Percentiles rank a stretch among this genome's conserved stretches.
Conservation (phyloP, 2,113 vertebrate genomes). For the Xiphophorus couchianus region DNA sequence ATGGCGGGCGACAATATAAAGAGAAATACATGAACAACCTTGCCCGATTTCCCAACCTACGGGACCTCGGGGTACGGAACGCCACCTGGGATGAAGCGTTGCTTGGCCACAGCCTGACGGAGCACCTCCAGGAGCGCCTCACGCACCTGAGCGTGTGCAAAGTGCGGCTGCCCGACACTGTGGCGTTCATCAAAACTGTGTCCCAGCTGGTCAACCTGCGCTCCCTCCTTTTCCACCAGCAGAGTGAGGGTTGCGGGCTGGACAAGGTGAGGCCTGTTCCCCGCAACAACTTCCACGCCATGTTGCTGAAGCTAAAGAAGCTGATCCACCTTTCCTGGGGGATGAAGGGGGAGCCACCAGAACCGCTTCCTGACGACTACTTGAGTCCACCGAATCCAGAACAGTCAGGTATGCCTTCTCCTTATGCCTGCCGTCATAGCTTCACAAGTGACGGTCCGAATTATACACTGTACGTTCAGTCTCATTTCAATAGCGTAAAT, state of each 20-base stretch:
- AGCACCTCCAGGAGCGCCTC: constrained; percentile 43
- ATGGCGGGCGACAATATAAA: constrained; percentile 61
- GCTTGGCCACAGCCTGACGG: constrained; percentile 26
- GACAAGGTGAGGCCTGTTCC: constrained; percentile 65
- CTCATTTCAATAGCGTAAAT: background rate
- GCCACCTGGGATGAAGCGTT: constrained; percentile 54
- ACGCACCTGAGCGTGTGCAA: constrained; percentile 71
- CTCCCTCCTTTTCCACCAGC: constrained; percentile 67
- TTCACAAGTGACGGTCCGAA: background rate
- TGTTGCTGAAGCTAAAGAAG: constrained; percentile 53
- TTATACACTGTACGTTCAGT: background rate
- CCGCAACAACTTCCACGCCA: constrained; percentile 43
- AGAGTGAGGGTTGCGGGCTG: constrained; percentile 60
- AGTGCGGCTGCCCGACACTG: constrained; percentile 54
- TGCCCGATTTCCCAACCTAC: constrained; percentile 30
- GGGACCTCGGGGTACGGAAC: constrained; percentile 59
- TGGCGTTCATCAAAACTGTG: constrained; percentile 40
- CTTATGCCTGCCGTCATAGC: background rate
- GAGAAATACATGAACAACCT: constrained; percentile 62
- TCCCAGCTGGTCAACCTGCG: constrained; percentile 55
- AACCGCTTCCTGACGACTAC: constrained; percentile 64
- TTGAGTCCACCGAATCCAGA: constrained; percentile 54
- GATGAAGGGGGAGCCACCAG: constrained; percentile 63
- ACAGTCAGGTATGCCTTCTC: constrained; percentile 28
- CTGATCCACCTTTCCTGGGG: constrained; percentile 69